These are phyloP conservation scores for Leptopilina myrica DNA, from an alignment of 2,888 invertebrate species.

Conservation along the genomic window DNA sequence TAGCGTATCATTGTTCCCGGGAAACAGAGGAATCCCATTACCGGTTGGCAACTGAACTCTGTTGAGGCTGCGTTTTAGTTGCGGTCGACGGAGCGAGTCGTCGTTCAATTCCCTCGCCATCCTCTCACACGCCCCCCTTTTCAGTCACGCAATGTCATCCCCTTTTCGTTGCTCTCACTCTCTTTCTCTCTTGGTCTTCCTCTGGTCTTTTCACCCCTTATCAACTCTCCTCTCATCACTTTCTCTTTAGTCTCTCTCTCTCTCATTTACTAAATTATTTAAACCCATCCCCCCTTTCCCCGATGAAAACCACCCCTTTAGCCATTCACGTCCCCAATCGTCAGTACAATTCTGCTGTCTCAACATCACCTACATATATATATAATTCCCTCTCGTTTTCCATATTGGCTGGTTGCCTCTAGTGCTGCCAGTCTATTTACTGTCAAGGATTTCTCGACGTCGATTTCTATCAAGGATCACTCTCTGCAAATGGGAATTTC, in stretches of 20 bases:
- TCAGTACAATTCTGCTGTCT: constrained; percentile 14
- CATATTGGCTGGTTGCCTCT: constrained; percentile 9
- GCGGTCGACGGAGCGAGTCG: constrained; percentile 70
- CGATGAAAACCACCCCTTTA: not conserved
- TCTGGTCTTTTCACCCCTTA: constrained; percentile 43
- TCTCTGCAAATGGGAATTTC: not conserved
- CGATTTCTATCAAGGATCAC: constrained; percentile 52
- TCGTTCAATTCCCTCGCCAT: constrained; percentile 55
- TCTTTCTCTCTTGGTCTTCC: constrained; percentile 25
- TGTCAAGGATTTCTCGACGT: constrained; percentile 59
- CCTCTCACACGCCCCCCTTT: constrained; percentile 19
- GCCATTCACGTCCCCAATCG: constrained; percentile 16
- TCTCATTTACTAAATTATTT: constrained; percentile 46
- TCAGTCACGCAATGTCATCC: constrained; percentile 41
- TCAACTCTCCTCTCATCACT: not conserved
- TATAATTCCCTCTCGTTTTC: constrained; percentile 18
- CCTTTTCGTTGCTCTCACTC: constrained; percentile 43
- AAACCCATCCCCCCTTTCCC: not conserved
- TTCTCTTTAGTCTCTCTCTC: constrained; percentile 17
- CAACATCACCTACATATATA: not conserved
- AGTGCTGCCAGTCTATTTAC: constrained; percentile 44
- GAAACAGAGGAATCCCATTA: constrained; percentile 75
- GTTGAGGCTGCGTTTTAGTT: constrained; percentile 69
- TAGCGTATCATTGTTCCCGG: constrained; percentile 72
- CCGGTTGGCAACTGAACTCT: constrained; percentile 72